These are phyloP conservation scores for Hypolimnas misippus DNA, from an alignment of 2,888 invertebrate genomes.

Conservation along the genomic window DNA sequence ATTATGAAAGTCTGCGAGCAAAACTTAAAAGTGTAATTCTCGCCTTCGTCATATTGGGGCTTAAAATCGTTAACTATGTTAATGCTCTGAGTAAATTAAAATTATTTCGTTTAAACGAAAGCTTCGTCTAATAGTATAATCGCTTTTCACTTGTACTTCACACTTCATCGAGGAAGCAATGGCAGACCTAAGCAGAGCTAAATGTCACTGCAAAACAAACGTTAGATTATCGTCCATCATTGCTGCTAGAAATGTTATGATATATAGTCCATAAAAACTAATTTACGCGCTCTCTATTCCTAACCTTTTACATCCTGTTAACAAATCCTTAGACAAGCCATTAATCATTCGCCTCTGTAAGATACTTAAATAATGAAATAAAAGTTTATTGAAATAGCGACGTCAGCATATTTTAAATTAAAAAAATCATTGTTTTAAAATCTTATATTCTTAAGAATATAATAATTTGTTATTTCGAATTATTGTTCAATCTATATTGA, in stretches of 20 bases:
- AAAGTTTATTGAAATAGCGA: background rate
- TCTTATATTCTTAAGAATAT: background rate
- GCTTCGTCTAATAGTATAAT: background rate
- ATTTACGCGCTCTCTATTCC: background rate
- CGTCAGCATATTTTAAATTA: too few species aligned
- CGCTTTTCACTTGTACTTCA: background rate
- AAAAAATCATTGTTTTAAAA: too few species aligned
- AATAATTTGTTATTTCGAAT: background rate
- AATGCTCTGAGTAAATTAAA: too few species aligned
- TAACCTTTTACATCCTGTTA: background rate
- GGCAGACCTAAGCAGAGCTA: conserved; percentile 63
- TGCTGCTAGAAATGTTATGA: conserved; percentile 46
- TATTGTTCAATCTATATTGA: background rate
- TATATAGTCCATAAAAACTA: conserved; percentile 7
- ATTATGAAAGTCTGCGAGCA: too few species aligned
- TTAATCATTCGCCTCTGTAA: background rate
- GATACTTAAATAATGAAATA: background rate
- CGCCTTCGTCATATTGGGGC: background rate
- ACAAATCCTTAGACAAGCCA: background rate
- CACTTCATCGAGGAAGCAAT: conserved; percentile 55
- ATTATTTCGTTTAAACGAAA: background rate
- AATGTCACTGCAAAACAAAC: conserved; percentile 51
- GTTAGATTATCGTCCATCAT: conserved; percentile 42
- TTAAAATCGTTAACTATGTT: background rate
- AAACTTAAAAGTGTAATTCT: too few species aligned